A percentile compares a stretch with the other conserved stretches of the same genome.
phyloP scores from a whole-genome alignment of 2,888 invertebrate genomes.

The Melanostoma mellinum region DNA sequence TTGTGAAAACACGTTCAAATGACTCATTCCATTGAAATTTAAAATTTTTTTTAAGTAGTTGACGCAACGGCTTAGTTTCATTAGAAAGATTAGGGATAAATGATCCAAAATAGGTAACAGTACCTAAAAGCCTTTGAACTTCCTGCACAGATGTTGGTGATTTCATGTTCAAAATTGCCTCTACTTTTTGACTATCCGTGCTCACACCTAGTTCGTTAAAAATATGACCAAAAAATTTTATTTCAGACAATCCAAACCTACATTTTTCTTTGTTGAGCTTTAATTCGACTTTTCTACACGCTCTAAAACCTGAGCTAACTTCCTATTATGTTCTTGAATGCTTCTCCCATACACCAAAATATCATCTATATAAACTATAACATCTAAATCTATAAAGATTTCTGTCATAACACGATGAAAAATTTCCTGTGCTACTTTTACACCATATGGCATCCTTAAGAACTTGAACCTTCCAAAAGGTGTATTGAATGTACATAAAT shows the following conservation, averaged over 20 bases:
- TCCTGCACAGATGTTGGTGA: slow-evolving; percentile 27
- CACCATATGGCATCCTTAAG: slow-evolving; percentile 37
- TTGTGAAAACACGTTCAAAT: slow-evolving; percentile 26
- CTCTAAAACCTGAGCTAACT: slow-evolving; percentile 17
- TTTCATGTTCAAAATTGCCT: slow-evolving; percentile 36
- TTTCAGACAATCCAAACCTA: slow-evolving; percentile 4
- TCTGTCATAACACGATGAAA: slow-evolving; percentile 37
- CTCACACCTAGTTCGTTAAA: slow-evolving; percentile 26
- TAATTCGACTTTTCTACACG: slow-evolving; percentile 13
- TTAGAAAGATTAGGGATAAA: slow-evolving; percentile 1
- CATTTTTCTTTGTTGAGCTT: slow-evolving; percentile 34
- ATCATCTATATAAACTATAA: slow-evolving; percentile 19
- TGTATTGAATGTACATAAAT: slow-evolving; percentile 71
- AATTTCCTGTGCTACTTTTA: slow-evolving; percentile 36
- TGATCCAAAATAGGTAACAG: slow-evolving; percentile 20
- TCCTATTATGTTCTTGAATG: slow-evolving; percentile 27
- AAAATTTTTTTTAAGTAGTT: slow-evolving; percentile 15
- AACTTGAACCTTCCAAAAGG: slow-evolving; percentile 68
- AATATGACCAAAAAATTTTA: slow-evolving; percentile 29
- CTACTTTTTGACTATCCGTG: slow-evolving; percentile 18
- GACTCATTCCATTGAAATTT: slow-evolving; percentile 47
- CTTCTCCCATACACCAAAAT: slow-evolving; percentile 3
- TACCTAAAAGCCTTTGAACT: slow-evolving; percentile 38
- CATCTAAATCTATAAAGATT: slow-evolving; percentile 37
- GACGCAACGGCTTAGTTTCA: not conserved